These are phyloP conservation scores for Cossypha heuglini DNA, from an alignment of 2,797 vertebrate genomes.

Conservation along the genomic window DNA sequence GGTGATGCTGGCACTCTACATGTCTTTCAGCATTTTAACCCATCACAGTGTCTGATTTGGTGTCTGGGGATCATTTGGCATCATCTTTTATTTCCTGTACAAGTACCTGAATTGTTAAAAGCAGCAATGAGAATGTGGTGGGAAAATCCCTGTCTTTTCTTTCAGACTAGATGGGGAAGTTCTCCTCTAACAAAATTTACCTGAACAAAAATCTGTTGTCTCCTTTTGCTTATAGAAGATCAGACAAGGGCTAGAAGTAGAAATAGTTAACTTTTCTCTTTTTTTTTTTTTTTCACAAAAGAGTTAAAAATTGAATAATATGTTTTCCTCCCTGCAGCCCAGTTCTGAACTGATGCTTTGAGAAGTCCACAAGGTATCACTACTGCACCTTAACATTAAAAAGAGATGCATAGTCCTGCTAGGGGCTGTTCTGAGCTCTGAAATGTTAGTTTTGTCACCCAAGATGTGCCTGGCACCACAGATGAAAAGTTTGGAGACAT, in stretches of 20 bases:
- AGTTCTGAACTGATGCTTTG: neutral
- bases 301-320: neutral
- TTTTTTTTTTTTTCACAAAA: neutral
- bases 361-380: neutral
- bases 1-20: rapidly evolving
- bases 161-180: neutral
- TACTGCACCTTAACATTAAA: neutral
- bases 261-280: neutral
- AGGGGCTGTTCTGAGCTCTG: neutral
- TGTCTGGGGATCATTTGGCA: neutral
- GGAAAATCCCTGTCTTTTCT: neutral
- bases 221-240: neutral
- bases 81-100: neutral
- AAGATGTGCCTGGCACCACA: neutral
- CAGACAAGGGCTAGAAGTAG: neutral
- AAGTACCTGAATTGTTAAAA: neutral
- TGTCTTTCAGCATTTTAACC: neutral
- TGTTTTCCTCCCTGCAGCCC: neutral
- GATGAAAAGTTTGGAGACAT: rapidly evolving
- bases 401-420: neutral
- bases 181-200: neutral
- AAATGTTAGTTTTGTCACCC: neutral
- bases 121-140: neutral
- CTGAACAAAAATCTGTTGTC: neutral
- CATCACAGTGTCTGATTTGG: neutral